Evolutionary conservation across 2,113 vertebrate species (phyloP).

Genomic region (Ciconia stormi): DNA sequence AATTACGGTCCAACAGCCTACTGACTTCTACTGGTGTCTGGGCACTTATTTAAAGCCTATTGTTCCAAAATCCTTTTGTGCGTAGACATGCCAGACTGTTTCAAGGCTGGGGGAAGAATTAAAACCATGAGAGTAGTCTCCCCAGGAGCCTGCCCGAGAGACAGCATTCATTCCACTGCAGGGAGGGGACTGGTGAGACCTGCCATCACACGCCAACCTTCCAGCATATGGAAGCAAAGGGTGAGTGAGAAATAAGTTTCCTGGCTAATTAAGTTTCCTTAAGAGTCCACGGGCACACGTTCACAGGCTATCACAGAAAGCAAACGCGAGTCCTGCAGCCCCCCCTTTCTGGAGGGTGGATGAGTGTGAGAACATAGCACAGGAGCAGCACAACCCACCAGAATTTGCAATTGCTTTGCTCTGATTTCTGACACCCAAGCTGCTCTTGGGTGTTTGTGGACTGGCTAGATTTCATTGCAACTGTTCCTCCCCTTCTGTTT

Average conservation of each 20-base stretch:
- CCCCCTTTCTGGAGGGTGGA: neutral
- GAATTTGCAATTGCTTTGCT: neutral
- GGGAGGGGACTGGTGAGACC: neutral
- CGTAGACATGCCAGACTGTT: neutral
- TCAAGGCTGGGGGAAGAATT: neutral
- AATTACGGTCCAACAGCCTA: neutral
- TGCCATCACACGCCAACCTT: neutral
- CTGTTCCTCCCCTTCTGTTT: neutral
- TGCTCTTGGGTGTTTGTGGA: neutral
- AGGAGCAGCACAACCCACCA: neutral
- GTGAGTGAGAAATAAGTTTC: neutral
- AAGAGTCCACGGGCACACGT: no score
- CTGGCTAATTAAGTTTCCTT: neutral
- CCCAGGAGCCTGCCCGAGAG: neutral
- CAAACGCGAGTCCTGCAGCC: fast-evolving
- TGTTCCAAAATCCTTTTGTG: neutral
- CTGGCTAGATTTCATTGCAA: neutral
- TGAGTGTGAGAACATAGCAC: fast-evolving
- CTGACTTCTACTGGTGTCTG: neutral
- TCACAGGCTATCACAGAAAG: neutral
- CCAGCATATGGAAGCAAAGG: neutral
- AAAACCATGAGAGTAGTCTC: neutral
- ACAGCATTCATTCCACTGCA: fast-evolving
- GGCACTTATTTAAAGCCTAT: neutral
- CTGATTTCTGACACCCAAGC: neutral